Conservation (phyloP, 2,888 invertebrate species). For the Aphodius granarius region DNA sequence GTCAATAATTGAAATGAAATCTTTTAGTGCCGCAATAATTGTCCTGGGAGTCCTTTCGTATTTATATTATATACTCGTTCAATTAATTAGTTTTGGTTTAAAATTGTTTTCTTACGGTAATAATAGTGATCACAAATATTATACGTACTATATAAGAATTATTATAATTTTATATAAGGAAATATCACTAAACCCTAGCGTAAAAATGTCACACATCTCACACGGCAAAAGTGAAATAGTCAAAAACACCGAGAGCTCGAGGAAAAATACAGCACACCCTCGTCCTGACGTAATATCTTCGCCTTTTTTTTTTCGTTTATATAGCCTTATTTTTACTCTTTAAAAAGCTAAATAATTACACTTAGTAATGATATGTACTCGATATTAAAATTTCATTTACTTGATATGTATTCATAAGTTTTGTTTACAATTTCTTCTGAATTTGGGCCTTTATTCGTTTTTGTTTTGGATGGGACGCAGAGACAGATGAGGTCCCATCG, state of each 20-base stretch:
- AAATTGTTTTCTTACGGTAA: background rate
- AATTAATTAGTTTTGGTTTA: background rate
- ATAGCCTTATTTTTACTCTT: conserved; percentile 7
- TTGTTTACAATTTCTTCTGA: conserved; percentile 34
- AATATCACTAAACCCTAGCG: conserved; percentile 38
- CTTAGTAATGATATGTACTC: conserved; percentile 43
- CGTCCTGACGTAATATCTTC: too few relatives aligned
- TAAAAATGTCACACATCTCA: conserved; percentile 29
- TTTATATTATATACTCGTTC: conserved; percentile 19
- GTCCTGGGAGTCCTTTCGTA: conserved; percentile 44
- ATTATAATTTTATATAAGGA: conserved; percentile 30
- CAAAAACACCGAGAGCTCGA: conserved; percentile 13
- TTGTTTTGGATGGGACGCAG: conserved; percentile 38
- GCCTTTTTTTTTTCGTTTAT: conserved; percentile 14
- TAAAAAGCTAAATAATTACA: conserved; percentile 25
- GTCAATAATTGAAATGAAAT: background rate
- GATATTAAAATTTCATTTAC: conserved; percentile 39
- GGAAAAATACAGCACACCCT: conserved; percentile 8
- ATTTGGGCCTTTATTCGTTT: conserved; percentile 41
- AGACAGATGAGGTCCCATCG: conserved; percentile 41
- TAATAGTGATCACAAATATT: conserved; percentile 28
- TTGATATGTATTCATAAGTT: conserved; percentile 51
- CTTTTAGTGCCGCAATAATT: conserved; percentile 48
- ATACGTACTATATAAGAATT: conserved; percentile 31
- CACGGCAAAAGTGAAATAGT: conserved; percentile 45